phyloP scores from a whole-genome alignment of 2,113 vertebrate genomes.

The Callopanchax toddi region DNA sequence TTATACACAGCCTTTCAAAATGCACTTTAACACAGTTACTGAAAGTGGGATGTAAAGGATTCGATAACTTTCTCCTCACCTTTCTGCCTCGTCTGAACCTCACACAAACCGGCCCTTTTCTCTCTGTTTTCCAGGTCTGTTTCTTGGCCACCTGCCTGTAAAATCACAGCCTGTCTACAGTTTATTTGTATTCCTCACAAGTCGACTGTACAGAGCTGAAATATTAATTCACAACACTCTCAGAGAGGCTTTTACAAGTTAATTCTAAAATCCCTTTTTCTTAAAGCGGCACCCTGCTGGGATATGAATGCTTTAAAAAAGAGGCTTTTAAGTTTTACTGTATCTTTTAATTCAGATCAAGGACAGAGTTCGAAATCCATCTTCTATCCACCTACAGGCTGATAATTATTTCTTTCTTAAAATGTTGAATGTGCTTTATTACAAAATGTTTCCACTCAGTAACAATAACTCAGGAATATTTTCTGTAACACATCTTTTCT shows the following conservation, averaged over 20 bases:
- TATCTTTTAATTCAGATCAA: conserved; percentile 36
- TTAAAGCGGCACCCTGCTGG: conserved; percentile 25
- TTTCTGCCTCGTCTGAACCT: conserved; percentile 4
- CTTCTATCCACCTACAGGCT: background rate
- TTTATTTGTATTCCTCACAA: conserved; percentile 41
- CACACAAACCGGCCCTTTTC: background rate
- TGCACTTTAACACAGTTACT: background rate
- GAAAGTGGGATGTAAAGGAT: conserved; percentile 9
- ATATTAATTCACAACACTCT: conserved; percentile 40
- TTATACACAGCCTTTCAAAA: background rate
- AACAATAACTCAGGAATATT: no score
- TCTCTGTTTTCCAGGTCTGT: conserved; percentile 13
- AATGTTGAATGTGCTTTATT: conserved; percentile 21
- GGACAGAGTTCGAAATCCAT: conserved; percentile 34
- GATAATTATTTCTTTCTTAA: conserved; percentile 29
- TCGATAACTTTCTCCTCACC: background rate
- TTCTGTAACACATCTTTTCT: no score
- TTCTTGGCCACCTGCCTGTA: conserved; percentile 10
- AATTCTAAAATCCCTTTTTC: conserved; percentile 35
- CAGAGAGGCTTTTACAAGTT: conserved; percentile 32
- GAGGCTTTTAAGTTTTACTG: conserved; percentile 16
- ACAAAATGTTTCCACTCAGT: background rate
- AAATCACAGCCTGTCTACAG: conserved; percentile 30
- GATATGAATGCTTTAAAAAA: conserved; percentile 38
- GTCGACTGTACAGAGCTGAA: conserved; percentile 27